Conservation (phyloP, 2,888 invertebrate species). For the Halictus quadricinctus region DNA sequence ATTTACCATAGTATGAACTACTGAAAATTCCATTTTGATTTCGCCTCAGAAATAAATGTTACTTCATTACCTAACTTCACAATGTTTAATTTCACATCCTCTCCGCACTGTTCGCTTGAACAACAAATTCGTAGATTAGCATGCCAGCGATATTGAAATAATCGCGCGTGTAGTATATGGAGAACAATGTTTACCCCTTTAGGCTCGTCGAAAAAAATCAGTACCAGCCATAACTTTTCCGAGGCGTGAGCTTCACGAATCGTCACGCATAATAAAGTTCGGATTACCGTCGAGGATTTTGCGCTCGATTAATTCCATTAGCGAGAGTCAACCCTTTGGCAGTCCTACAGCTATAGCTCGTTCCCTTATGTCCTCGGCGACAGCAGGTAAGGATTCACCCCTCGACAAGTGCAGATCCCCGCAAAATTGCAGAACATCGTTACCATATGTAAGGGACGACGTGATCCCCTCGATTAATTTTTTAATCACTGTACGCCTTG, state of each 20-base stretch:
- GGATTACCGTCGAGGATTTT: slow-evolving; percentile 24
- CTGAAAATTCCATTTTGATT: no score
- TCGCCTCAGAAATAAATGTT: no score
- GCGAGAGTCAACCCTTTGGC: slow-evolving; percentile 34
- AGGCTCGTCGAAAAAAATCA: background rate
- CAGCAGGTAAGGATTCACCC: slow-evolving; percentile 71
- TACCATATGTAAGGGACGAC: slow-evolving; percentile 48
- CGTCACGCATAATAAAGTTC: slow-evolving; percentile 29
- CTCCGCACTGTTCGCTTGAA: background rate
- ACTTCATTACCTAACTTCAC: no score
- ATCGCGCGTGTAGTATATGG: background rate
- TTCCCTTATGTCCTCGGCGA: slow-evolving; percentile 39
- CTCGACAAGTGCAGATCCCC: slow-evolving; percentile 43
- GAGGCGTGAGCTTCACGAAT: background rate
- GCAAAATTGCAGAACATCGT: slow-evolving; percentile 46
- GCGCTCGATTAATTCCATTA: slow-evolving; percentile 48
- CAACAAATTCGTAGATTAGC: background rate
- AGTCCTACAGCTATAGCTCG: slow-evolving; percentile 7
- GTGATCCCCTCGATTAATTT: background rate
- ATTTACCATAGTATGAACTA: no score
- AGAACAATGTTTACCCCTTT: background rate
- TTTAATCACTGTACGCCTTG: background rate
- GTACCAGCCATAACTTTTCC: slow-evolving; percentile 1
- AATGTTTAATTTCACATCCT: no score
- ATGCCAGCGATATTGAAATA: background rate